A percentile compares a stretch with the other conserved stretches of the same genome.
Evolutionary conservation across 2,888 invertebrate species (phyloP).

Genomic region (Himalopsyche kuldschensis): DNA sequence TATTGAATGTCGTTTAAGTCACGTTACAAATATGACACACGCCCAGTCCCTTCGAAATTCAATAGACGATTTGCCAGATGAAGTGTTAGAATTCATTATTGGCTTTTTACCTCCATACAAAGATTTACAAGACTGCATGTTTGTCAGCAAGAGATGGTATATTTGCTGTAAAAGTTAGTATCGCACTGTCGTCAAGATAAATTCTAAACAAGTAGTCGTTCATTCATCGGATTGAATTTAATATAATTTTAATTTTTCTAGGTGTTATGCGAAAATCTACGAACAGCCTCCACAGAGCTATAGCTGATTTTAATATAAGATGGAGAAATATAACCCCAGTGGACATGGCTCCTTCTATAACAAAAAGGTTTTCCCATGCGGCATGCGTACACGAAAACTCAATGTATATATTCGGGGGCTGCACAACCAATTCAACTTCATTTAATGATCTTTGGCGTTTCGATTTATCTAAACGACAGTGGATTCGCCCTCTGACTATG

Average conservation of each 20-base stretch:
- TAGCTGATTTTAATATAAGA: constrained; percentile 73
- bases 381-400: constrained; percentile 80
- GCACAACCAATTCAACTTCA: constrained; percentile 90
- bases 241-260: constrained; percentile 49
- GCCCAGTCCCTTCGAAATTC: constrained; percentile 7
- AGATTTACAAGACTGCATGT: constrained; percentile 83
- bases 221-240: neutral
- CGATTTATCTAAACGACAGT: constrained; percentile 81
- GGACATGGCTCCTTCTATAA: constrained; percentile 73
- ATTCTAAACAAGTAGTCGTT: neutral
- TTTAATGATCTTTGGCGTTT: constrained; percentile 96
- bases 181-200: neutral
- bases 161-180: constrained; percentile 79
- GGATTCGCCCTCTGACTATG: constrained; percentile 82
- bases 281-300: constrained; percentile 74
- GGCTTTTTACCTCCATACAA: constrained; percentile 86
- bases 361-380: constrained; percentile 90
- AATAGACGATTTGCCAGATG: constrained; percentile 82
- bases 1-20: neutral
- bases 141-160: constrained; percentile 87
- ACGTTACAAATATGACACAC: neutral
- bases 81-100: constrained; percentile 90
- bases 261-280: constrained; percentile 78
- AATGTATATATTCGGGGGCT: constrained; percentile 96
- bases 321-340: constrained; percentile 69